phyloP scores from a whole-genome alignment of 2,113 vertebrate genomes.

The Mionectes macconnelli region DNA sequence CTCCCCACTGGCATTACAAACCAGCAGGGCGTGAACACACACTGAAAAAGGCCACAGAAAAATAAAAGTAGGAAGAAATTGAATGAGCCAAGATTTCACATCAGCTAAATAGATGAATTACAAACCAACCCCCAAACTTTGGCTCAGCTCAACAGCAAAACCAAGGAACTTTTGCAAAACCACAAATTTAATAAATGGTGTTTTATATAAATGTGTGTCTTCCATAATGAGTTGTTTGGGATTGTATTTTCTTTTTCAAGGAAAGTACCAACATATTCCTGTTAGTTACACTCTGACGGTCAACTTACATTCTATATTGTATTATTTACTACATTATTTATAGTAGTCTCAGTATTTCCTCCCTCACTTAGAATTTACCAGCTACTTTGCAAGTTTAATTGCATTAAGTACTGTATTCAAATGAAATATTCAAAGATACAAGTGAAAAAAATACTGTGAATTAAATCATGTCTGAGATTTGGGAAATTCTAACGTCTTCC shows the following conservation, averaged over 20 bases:
- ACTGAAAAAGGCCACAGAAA: conserved; percentile 36
- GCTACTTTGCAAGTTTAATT: neutral
- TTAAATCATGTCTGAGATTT: neutral
- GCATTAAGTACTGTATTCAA: neutral
- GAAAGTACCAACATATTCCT: neutral
- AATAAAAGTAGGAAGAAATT: neutral
- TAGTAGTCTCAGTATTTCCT: neutral
- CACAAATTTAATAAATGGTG: neutral
- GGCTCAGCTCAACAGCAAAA: neutral
- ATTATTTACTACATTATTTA: neutral
- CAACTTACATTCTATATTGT: neutral
- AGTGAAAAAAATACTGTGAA: neutral
- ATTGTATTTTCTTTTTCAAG: neutral
- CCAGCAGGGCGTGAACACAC: conserved; percentile 75
- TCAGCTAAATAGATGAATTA: neutral
- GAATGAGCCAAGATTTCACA: neutral
- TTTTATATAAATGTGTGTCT: neutral
- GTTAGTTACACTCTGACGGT: neutral
- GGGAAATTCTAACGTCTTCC: neutral
- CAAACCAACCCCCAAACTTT: neutral
- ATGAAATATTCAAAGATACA: neutral
- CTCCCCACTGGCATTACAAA: conserved; percentile 78
- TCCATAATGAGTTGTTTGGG: neutral
- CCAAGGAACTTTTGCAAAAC: neutral
- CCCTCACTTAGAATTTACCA: neutral